These are phyloP conservation scores for Ophion ventricosus DNA, from an alignment of 2,888 invertebrate species.

Conservation along the genomic window DNA sequence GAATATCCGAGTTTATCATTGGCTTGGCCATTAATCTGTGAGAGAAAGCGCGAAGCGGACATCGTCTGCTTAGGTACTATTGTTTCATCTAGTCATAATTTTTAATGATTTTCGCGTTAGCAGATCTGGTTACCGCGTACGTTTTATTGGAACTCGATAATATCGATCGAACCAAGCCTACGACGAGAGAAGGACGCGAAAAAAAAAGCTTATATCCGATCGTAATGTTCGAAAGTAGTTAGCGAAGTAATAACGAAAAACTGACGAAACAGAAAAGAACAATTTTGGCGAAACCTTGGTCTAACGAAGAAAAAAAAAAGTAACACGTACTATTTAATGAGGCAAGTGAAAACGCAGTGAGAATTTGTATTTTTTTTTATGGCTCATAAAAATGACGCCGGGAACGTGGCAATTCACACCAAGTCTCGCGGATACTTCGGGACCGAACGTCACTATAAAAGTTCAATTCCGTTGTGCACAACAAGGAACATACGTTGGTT, in stretches of 20 bases:
- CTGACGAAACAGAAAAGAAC: slow-evolving; percentile 33
- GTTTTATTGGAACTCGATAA: slow-evolving; percentile 42
- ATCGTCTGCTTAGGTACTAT: slow-evolving; percentile 59
- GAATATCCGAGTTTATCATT: slow-evolving; percentile 40
- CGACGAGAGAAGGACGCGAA: not conserved
- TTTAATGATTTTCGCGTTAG: slow-evolving; percentile 27
- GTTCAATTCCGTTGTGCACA: slow-evolving; percentile 43
- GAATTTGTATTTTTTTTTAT: slow-evolving; percentile 29
- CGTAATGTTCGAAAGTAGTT: slow-evolving; percentile 59
- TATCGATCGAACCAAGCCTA: slow-evolving; percentile 51
- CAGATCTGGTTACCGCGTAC: slow-evolving; percentile 46
- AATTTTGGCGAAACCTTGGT: slow-evolving; percentile 47
- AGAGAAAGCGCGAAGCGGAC: not conserved
- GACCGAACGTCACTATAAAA: slow-evolving; percentile 40
- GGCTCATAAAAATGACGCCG: slow-evolving; percentile 49
- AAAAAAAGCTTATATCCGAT: slow-evolving; percentile 39
- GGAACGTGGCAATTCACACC: slow-evolving; percentile 62
- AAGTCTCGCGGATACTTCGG: slow-evolving; percentile 30
- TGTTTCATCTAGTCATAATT: slow-evolving; percentile 69
- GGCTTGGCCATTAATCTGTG: slow-evolving; percentile 54
- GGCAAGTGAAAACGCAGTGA: slow-evolving; percentile 16
- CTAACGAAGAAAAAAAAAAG: slow-evolving; percentile 34
- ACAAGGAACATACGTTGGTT: slow-evolving; percentile 27
- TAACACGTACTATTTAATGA: slow-evolving; percentile 36
- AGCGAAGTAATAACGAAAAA: slow-evolving; percentile 58